phyloP scores from a whole-genome alignment of 1,140 invertebrate genomes.

The Orchesella cincta region DNA sequence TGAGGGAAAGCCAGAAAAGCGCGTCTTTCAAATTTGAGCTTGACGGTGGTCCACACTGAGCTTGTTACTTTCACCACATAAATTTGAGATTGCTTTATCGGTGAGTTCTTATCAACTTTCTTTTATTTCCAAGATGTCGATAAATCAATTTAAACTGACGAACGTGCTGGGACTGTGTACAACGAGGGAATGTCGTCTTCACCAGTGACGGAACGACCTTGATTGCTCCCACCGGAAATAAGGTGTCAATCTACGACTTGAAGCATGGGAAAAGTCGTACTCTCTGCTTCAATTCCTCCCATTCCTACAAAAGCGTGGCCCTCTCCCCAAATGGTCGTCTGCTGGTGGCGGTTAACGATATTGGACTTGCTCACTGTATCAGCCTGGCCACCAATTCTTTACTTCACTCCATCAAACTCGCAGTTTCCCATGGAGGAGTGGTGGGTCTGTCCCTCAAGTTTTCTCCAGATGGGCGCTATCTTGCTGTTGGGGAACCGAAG shows the following conservation, averaged over 20 bases:
- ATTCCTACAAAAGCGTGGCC: conserved; percentile 81
- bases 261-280: conserved; percentile 89
- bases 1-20: too few species aligned
- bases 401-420: conserved; percentile 82
- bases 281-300: conserved; percentile 79
- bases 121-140: conserved; percentile 18
- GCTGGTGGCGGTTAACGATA: conserved; percentile 85
- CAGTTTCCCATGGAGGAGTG: too few species aligned
- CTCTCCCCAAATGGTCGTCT: conserved; percentile 84
- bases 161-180: conserved; percentile 91
- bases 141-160: conserved; percentile 73
- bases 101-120: too few species aligned
- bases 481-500: conserved; percentile 84
- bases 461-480: conserved; percentile 89
- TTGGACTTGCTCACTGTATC: conserved; percentile 82
- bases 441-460: conserved; percentile 81
- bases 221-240: conserved; percentile 93
- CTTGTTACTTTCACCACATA: too few species aligned
- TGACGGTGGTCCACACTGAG: too few species aligned
- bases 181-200: conserved; percentile 82
- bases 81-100: too few species aligned
- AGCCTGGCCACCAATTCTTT: conserved; percentile 81
- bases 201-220: conserved; percentile 86
- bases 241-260: conserved; percentile 86
- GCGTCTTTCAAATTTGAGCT: too few species aligned